Percentiles rank a stretch among this genome's conserved stretches.
These are phyloP conservation scores for Echinops telfairi DNA, from an alignment of 2,113 vertebrate species.

Conservation along the genomic window DNA sequence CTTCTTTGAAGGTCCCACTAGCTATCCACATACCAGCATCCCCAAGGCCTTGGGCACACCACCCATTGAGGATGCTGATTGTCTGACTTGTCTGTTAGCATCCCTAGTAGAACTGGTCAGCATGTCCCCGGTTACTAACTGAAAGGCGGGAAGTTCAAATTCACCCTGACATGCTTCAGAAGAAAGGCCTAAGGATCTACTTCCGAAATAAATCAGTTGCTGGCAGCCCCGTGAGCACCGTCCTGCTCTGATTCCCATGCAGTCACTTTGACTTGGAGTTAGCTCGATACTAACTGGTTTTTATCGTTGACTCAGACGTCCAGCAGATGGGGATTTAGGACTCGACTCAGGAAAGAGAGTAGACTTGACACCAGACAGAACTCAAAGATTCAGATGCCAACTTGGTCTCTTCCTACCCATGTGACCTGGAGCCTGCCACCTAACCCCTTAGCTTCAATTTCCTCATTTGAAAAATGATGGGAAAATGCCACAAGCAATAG, in stretches of 20 bases:
- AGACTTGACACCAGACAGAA: not conserved
- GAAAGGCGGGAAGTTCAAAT: not conserved
- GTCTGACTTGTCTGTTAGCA: not conserved
- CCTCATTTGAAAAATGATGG: not conserved
- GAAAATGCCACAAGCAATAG: not conserved
- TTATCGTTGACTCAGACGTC: not conserved
- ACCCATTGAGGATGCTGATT: not conserved
- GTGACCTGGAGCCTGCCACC: not conserved
- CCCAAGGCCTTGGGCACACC: rapidly evolving
- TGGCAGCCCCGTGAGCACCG: not conserved
- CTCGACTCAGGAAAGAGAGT: not conserved
- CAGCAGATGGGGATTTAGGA: not conserved
- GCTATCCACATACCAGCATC: not conserved
- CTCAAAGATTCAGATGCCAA: not conserved
- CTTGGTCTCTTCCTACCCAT: not conserved
- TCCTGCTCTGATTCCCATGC: not conserved
- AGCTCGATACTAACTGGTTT: not conserved
- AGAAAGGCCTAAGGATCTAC: not conserved
- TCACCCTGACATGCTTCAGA: not conserved
- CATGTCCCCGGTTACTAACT: not conserved
- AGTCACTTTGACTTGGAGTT: not conserved
- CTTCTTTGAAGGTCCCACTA: not conserved
- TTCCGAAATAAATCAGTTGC: not conserved
- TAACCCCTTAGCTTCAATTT: not conserved
- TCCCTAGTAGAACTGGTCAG: not conserved